Base-by-base conservation (phyloP, 2,113 vertebrate species). In the Tychaedon coryphoeus region DNA sequence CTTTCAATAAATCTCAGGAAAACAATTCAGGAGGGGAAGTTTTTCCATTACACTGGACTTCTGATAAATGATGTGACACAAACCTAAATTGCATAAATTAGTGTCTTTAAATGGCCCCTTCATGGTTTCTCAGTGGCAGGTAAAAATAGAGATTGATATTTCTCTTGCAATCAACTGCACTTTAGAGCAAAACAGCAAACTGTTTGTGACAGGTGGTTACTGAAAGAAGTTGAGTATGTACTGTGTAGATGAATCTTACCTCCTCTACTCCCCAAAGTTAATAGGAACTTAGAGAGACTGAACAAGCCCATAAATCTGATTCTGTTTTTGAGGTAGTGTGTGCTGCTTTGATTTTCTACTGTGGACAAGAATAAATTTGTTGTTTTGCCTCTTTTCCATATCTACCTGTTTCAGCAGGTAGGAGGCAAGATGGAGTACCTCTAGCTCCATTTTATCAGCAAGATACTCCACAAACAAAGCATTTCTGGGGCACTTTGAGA, bases 361-460 rank as follows among this genome's bases (percentile, higher is more conserved):
- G 61, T 31, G 43, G 81, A 48, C 14, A 71, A 66, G 40, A 80
- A 66, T 25, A 71, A 65, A 84, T 90, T 40, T 73, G 8, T 81
- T 72, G 29, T 29, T 42, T 19, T 54, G 24, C 25, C 33, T 81
- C 38, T 91, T 91, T 92, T 72, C 38, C 14, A 5, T 43, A 34
- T 51, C 85, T 66, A 20, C 24, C 26, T 70, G 29, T 87, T 95
- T 92, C 61, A 83, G 64, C 70, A 73, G 60, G 60, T 62, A 79
- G 72, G 31, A 88, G 19, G 25, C 2, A 5, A 94, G 43, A 86
- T 20, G 18, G 78, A 89, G 20, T 85, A 24, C 45, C 28, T 91
- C 86, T 92, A 96, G 57, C 43, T 45, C 84, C 58, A 78, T 96
- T 94, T 93, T 83, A 94, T 73, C 70, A 62, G 61, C 51, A 95